Evolutionary conservation across 2,797 vertebrate genomes (phyloP).

Genomic region (Orestias chungarensis): DNA sequence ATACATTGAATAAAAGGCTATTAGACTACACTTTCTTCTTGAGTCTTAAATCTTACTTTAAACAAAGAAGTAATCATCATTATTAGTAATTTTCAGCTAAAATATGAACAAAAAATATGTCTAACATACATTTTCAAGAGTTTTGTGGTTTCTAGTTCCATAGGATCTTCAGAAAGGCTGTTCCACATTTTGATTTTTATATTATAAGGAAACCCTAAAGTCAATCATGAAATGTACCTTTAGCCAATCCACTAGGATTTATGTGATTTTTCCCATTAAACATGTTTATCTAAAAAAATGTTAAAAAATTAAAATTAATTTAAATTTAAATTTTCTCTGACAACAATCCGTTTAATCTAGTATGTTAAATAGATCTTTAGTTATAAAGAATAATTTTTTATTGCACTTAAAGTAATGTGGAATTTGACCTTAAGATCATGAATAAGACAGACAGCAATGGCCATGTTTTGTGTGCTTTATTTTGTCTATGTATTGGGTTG

Average conservation of each 20-base stretch:
- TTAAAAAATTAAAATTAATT: too few species aligned
- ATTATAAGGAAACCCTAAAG: too few species aligned
- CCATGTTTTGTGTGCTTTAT: conserved; percentile 26
- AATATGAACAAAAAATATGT: background rate
- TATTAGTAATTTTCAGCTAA: background rate
- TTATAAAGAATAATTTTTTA: background rate
- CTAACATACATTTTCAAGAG: background rate
- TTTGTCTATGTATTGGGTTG: conserved; percentile 28
- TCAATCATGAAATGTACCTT: background rate
- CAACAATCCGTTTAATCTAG: background rate
- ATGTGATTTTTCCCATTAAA: background rate
- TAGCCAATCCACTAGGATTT: background rate
- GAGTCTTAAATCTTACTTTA: too few species aligned
- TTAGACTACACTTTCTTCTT: background rate
- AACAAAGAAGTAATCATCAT: background rate
- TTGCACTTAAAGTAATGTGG: background rate
- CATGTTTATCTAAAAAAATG: background rate
- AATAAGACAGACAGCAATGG: conserved; percentile 41
- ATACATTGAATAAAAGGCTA: background rate
- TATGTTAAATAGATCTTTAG: background rate
- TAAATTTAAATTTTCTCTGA: background rate
- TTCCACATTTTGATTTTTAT: too few species aligned
- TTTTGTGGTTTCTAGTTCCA: background rate
- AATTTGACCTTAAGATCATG: conserved; percentile 65
- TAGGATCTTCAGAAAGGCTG: too few species aligned